phyloP scores from a whole-genome alignment of 2,797 vertebrate species.

The Lepilemur septentrionalis region DNA sequence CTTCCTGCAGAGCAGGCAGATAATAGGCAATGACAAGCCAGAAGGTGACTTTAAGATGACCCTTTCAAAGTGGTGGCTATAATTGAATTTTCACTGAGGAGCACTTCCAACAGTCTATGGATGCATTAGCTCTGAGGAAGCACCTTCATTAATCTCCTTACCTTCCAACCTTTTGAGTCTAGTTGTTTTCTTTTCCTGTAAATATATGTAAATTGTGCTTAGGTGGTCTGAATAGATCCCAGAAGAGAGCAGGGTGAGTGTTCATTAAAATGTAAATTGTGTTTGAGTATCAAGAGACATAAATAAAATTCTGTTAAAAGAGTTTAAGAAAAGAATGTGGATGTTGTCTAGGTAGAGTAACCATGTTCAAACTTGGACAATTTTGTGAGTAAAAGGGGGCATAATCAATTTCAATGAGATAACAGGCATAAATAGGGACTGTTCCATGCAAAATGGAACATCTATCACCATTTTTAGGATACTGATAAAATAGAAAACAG shows the following conservation, averaged over 20 bases:
- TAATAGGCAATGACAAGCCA: background rate
- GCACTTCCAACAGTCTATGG: background rate
- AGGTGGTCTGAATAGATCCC: background rate
- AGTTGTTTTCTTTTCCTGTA: background rate
- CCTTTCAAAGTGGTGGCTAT: background rate
- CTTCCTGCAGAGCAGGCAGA: background rate
- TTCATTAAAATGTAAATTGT: conserved; percentile 29
- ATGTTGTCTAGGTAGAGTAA: background rate
- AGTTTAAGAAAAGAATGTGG: background rate
- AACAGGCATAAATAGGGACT: background rate
- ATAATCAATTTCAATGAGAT: background rate
- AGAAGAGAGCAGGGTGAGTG: background rate
- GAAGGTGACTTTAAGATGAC: background rate
- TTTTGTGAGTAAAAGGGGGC: background rate
- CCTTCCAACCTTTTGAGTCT: background rate
- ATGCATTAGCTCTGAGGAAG: background rate
- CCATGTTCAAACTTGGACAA: background rate
- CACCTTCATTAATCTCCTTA: conserved; percentile 5
- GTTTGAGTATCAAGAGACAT: background rate
- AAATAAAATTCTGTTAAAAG: background rate
- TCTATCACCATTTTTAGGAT: background rate
- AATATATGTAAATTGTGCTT: conserved; percentile 8
- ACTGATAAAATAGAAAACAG: background rate
- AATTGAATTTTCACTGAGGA: conserved; percentile 35
- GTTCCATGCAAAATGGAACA: background rate